Percentiles rank a stretch among this genome's conserved stretches.
These are phyloP conservation scores for Galagoides demidoff DNA, from an alignment of 2,797 vertebrate genomes.

Conservation along the genomic window DNA sequence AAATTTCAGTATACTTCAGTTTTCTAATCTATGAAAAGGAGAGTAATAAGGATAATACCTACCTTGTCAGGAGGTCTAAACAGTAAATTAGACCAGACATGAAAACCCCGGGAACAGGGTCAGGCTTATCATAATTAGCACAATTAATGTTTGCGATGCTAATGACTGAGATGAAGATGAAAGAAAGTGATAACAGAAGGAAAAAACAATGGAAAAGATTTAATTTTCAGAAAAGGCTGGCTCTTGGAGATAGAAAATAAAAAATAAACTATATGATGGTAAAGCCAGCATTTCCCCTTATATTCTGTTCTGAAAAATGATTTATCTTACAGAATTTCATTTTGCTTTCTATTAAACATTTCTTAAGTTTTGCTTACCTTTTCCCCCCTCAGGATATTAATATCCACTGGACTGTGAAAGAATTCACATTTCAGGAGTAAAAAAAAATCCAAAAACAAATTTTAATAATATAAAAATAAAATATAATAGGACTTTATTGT, in stretches of 20 bases:
- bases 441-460: constrained; percentile 6
- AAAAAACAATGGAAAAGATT: not conserved
- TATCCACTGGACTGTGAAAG: not conserved
- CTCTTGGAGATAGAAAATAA: not conserved
- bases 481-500: not conserved
- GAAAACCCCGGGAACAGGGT: not conserved
- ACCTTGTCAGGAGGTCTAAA: not conserved
- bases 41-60: not conserved
- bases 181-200: not conserved
- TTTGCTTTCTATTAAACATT: constrained; percentile 26
- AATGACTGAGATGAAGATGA: not conserved
- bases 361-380: not conserved
- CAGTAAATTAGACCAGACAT: not conserved
- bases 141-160: not conserved
- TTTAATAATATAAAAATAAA: constrained; percentile 33
- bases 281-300: not conserved
- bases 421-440: constrained; percentile 38
- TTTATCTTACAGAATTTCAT: not conserved
- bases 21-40: not conserved
- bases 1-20: not conserved
- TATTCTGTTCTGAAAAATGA: not conserved
- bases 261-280: not conserved
- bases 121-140: not conserved
- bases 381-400: not conserved
- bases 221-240: not conserved